phyloP scores from a whole-genome alignment of 2,888 invertebrate genomes.

The Scaptomyza polygonia region DNA sequence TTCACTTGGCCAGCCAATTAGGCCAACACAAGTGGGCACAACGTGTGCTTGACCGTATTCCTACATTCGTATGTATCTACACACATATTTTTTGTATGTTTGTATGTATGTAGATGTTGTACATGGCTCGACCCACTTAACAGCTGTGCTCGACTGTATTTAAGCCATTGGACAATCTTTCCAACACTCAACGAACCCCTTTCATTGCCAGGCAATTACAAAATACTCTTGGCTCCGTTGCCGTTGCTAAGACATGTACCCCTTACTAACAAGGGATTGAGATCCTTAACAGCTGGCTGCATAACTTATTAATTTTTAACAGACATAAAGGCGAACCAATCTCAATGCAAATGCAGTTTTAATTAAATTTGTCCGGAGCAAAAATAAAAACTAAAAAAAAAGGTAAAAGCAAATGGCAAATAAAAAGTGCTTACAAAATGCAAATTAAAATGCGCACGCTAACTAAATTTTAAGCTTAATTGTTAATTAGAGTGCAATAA shows the following conservation, averaged over 20 bases:
- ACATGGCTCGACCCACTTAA: conserved; percentile 37
- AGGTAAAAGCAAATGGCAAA: conserved; percentile 10
- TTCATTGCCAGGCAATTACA: conserved; percentile 42
- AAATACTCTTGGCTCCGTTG: conserved; percentile 41
- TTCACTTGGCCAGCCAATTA: conserved; percentile 66
- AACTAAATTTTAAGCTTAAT: conserved; percentile 63
- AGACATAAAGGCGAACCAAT: conserved; percentile 42
- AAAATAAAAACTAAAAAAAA: not conserved
- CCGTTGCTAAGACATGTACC: conserved; percentile 40
- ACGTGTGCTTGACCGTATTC: conserved; percentile 29
- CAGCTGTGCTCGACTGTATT: conserved; percentile 31
- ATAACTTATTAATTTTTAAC: conserved; percentile 63
- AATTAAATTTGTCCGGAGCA: conserved; percentile 57
- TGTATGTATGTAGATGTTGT: not conserved
- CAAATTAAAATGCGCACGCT: conserved; percentile 34
- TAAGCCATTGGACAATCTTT: conserved; percentile 28
- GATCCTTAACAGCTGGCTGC: conserved; percentile 8
- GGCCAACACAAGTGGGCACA: conserved; percentile 62
- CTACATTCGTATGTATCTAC: not conserved
- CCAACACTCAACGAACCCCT: conserved; percentile 1
- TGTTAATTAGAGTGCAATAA: conserved; percentile 68
- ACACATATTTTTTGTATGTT: not conserved
- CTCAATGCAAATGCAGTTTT: conserved; percentile 69
- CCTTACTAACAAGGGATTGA: conserved; percentile 8
- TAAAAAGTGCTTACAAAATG: conserved; percentile 31